Percentiles rank a stretch among this genome's conserved stretches.
These are phyloP conservation scores for Cladopsammia gracilis DNA, from an alignment of 64 coral and sea anemone species.

Conservation along the genomic window DNA sequence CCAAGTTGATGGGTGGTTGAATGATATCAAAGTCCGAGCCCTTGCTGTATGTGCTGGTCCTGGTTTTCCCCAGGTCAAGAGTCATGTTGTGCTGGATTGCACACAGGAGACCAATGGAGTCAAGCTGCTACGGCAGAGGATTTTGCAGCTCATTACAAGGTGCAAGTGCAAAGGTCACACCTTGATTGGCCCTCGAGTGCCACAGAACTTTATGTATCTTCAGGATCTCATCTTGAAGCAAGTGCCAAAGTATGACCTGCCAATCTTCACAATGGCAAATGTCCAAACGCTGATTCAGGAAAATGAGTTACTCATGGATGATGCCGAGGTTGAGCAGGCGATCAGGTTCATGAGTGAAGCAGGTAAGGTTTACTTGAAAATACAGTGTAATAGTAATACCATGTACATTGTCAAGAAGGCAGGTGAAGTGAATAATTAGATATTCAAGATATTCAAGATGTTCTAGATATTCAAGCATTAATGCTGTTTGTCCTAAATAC, in stretches of 20 bases:
- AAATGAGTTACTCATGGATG: constrained; percentile 58
- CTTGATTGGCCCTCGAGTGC: constrained; percentile 76
- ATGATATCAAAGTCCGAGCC: constrained; percentile 75
- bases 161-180: constrained; percentile 84
- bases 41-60: constrained; percentile 56
- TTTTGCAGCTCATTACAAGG: constrained; percentile 69
- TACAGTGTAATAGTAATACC: background rate
- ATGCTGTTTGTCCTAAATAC: no score
- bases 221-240: constrained; percentile 64
- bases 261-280: constrained; percentile 48
- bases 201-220: constrained; percentile 76
- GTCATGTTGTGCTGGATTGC: constrained; percentile 81
- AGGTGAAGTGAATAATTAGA: background rate
- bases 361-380: constrained; percentile 46
- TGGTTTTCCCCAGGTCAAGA: constrained; percentile 85
- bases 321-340: constrained; percentile 78
- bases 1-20: constrained; percentile 20
- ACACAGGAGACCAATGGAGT: constrained; percentile 78
- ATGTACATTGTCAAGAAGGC: background rate
- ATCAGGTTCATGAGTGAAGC: constrained; percentile 86
- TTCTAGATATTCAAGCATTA: no score
- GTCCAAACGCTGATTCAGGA: constrained; percentile 72
- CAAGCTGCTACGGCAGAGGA: constrained; percentile 57
- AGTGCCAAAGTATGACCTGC: background rate
- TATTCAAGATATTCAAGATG: no score